A percentile compares a stretch with the other conserved stretches of the same genome.
Conservation (phyloP, 2,888 invertebrate genomes). For the Trichogramma evanescens region DNA sequence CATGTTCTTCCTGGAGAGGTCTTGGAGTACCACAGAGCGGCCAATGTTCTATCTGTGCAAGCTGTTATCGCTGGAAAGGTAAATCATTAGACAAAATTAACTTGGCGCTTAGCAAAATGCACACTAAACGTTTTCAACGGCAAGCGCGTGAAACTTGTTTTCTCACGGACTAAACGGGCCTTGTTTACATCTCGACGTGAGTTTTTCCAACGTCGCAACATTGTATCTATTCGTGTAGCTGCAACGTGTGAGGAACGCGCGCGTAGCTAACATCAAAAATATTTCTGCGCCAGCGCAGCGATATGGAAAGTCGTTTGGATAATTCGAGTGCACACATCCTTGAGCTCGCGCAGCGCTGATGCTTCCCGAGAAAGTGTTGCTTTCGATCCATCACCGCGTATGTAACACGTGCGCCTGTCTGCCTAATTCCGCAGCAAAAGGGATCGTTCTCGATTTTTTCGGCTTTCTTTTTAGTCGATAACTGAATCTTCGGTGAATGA, state of each 20-base stretch:
- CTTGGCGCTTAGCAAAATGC: neutral
- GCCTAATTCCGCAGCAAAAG: no score
- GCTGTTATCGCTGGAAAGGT: constrained; percentile 84
- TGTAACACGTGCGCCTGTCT: neutral
- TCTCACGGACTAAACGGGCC: constrained; percentile 37
- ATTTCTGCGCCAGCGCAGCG: no score
- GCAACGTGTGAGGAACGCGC: no score
- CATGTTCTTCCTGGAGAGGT: constrained; percentile 88
- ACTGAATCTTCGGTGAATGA: no score
- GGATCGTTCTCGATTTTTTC: no score
- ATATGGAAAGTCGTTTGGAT: constrained; percentile 16
- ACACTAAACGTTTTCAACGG: neutral
- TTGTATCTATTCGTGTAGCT: no score
- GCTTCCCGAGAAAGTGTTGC: constrained; percentile 19
- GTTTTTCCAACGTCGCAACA: neutral
- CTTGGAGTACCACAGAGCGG: constrained; percentile 81
- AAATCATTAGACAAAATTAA: constrained; percentile 23
- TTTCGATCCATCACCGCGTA: neutral
- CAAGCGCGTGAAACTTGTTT: constrained; percentile 2
- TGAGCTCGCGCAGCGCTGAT: constrained; percentile 8
- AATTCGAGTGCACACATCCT: constrained; percentile 13
- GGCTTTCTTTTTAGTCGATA: no score
- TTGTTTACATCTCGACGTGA: constrained; percentile 17
- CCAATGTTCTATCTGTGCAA: constrained; percentile 83
- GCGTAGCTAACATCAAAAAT: no score